Evolutionary conservation across 1,140 invertebrate species (phyloP).

Genomic region (Euura lappo): DNA sequence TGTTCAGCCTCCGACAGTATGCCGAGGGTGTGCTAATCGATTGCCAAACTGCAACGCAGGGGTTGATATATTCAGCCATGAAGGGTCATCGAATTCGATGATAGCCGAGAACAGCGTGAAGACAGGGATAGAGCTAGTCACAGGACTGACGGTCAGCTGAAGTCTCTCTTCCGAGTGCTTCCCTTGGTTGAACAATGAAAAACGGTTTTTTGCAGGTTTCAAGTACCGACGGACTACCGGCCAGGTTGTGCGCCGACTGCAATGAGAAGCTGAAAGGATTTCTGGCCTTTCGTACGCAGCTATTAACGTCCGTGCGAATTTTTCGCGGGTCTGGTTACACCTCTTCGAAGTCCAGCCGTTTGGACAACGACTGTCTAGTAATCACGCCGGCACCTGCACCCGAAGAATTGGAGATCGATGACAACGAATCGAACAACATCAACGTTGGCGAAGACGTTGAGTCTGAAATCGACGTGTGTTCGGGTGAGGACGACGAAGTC

Average conservation of each 20-base stretch:
- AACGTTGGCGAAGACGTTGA: constrained; percentile 27
- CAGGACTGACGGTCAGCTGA: constrained; percentile 25
- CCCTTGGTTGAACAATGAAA: constrained; percentile 1
- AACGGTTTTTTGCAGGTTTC: constrained; percentile 21
- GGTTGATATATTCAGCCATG: not conserved
- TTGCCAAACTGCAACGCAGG: not conserved
- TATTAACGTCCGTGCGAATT: constrained; percentile 26
- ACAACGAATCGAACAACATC: not conserved
- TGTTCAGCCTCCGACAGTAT: not conserved
- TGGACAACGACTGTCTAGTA: not conserved
- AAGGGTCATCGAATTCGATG: not conserved
- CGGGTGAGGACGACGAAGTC: constrained; percentile 43
- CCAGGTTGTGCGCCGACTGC: constrained; percentile 29
- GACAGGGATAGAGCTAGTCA: constrained; percentile 29
- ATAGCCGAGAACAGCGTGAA: not conserved
- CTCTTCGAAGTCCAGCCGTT: not conserved
- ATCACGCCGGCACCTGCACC: constrained; percentile 16
- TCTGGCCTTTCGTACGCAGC: constrained; percentile 28
- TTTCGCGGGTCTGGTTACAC: constrained; percentile 13
- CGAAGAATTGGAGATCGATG: not conserved
- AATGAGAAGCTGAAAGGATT: constrained; percentile 29
- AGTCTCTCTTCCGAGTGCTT: not conserved
- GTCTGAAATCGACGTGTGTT: constrained; percentile 46
- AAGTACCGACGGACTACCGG: constrained; percentile 22
- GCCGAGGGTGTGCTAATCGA: not conserved